Evolutionary conservation across 2,113 vertebrate genomes (phyloP).

Genomic region (Micronycteris hirsuta): DNA sequence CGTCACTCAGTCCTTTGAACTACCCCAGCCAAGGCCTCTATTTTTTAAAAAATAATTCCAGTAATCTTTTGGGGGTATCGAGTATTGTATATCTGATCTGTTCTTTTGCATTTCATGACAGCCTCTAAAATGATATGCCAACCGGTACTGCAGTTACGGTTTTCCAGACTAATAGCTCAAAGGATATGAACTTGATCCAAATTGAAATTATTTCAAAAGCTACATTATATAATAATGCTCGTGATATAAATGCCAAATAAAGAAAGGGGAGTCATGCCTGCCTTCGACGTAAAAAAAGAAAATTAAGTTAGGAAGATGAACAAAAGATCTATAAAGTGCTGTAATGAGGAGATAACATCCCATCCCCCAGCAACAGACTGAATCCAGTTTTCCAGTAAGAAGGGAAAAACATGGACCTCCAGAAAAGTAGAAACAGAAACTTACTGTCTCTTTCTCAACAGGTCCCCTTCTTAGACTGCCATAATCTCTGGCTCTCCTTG

Average conservation of each 20-base stretch:
- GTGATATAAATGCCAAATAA: constrained; percentile 10
- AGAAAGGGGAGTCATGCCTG: not conserved
- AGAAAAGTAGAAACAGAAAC: not conserved
- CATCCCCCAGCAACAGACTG: not conserved
- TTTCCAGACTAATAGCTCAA: constrained; percentile 63
- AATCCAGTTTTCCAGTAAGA: not conserved
- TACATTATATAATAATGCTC: constrained; percentile 47
- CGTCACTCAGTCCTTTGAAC: too few relatives aligned
- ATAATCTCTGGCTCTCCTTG: not conserved
- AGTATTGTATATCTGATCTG: constrained; percentile 27
- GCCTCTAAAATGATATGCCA: constrained; percentile 25
- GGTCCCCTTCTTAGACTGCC: not conserved
- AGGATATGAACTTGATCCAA: constrained; percentile 58
- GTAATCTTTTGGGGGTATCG: not conserved
- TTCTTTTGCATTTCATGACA: constrained; percentile 36
- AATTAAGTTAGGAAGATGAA: not conserved
- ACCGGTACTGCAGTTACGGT: constrained; percentile 3
- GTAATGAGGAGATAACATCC: not conserved
- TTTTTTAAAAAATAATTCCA: constrained; percentile 39
- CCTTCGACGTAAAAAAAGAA: not conserved
- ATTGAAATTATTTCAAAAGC: constrained; percentile 65
- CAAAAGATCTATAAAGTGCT: not conserved
- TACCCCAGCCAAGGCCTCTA: too few relatives aligned
- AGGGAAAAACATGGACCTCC: not conserved
- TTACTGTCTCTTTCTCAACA: not conserved